Conservation (phyloP, 2,888 invertebrate species). For the Eristalis intricaria region DNA sequence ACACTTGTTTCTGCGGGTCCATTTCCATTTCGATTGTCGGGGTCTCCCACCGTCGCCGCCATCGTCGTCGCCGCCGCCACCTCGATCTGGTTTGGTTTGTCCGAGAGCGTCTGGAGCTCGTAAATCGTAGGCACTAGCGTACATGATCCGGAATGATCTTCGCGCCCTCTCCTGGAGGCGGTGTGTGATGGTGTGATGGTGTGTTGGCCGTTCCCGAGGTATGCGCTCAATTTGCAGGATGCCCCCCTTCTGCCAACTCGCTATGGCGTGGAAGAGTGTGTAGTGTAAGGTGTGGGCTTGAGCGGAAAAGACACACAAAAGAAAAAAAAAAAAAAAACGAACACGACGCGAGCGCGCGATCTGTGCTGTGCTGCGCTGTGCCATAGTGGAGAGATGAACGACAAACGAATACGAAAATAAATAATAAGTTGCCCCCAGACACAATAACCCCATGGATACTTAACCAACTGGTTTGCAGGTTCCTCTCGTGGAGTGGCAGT, state of each 20-base stretch:
- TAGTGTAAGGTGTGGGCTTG: slow-evolving; percentile 64
- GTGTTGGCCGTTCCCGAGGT: slow-evolving; percentile 29
- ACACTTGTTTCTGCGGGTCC: slow-evolving; percentile 72
- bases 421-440: slow-evolving; percentile 72
- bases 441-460: slow-evolving; percentile 71
- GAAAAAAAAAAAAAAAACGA: neutral
- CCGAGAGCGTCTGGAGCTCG: slow-evolving; percentile 67
- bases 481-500: slow-evolving; percentile 48
- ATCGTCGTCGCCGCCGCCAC: neutral
- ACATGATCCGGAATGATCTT: slow-evolving; percentile 71
- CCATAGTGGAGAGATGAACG: slow-evolving; percentile 60
- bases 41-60: slow-evolving; percentile 10
- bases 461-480: slow-evolving; percentile 71
- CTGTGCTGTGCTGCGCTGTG: slow-evolving; percentile 21
- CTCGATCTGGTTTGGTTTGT: slow-evolving; percentile 57
- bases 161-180: slow-evolving; percentile 71
- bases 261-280: slow-evolving; percentile 1
- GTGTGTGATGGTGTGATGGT: slow-evolving; percentile 22
- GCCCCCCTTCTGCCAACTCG: slow-evolving; percentile 27
- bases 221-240: slow-evolving; percentile 68
- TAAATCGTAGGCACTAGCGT: slow-evolving; percentile 70
- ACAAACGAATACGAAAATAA: slow-evolving; percentile 72
- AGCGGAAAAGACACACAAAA: slow-evolving; percentile 16
- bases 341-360: slow-evolving; percentile 29
- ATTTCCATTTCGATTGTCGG: slow-evolving; percentile 69